Evolutionary conservation across 2,113 vertebrate species (phyloP), one percentile per base, ranked within the genome.

Genomic region (Brachionichthys hirsutus): DNA sequence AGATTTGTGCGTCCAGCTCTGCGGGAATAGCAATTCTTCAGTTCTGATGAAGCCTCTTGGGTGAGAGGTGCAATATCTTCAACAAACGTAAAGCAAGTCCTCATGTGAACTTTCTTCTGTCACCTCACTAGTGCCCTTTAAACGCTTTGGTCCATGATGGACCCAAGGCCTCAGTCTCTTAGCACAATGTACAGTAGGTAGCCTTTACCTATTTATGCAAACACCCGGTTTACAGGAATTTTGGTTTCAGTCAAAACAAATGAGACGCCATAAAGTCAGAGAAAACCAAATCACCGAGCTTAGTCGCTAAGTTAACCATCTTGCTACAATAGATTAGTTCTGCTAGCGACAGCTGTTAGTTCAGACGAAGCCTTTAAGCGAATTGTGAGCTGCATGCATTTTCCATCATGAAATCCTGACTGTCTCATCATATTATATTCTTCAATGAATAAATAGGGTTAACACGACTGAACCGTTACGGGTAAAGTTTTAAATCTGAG

Each of bases 401-500:
- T 30, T 46, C 12, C 15, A 2, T 35, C 10, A 6, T 54, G 15
- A 30, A 62, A 45, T 2, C 9, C 1, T 30, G 12, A 10, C 36
- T 38, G 12, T 12, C 12, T 10, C 12, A 38, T 3, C 12, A 38
- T 9, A 12, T 12, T 38, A 4, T 11, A 12, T 38, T 38, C 9
- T 38, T 10, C 36, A 38, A 12, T 38, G 36, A 38, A 35, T 10
- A 30, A 30, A 30, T 30, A 30, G 24, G 8, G 8, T 30, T 30
- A 30, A 4, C 24, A 30, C 8, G 24, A 4, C 24, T 57, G 24
- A 16, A 16, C 2, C 17, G 42, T 24, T 35, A 17, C 12, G 24
- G 19, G 40, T 35, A 1, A 41, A 47, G n/a, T n/a, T 47, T 85
- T 77, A 88, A 55, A 91, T 87, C 49, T 81, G 81, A 46, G 67